A percentile compares a stretch with the other conserved stretches of the same genome.
phyloP scores from a whole-genome alignment of 1,140 invertebrate species.

The Drosophila ercepeae region DNA sequence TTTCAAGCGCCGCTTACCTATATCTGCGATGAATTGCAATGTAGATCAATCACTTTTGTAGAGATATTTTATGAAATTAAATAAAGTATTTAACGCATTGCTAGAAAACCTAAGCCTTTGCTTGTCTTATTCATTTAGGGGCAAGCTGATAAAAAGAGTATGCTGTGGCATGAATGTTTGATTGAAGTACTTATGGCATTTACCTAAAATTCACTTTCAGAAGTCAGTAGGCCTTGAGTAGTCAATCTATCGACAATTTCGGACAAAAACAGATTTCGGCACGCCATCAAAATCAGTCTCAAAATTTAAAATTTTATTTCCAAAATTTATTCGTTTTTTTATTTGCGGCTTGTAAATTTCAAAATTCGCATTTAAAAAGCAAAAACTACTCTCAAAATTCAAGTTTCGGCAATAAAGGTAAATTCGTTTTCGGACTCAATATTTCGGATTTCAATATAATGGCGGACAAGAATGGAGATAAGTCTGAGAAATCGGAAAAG shows the following conservation, averaged over 20 bases:
- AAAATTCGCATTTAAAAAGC: not conserved
- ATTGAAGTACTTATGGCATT: too few relatives aligned
- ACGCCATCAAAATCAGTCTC: not conserved
- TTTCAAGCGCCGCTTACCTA: slow-evolving; percentile 30
- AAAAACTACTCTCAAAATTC: not conserved
- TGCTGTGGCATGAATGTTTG: too few relatives aligned
- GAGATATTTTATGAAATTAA: slow-evolving; percentile 62
- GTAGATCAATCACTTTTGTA: slow-evolving; percentile 71
- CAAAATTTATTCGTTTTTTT: not conserved
- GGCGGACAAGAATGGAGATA: not conserved
- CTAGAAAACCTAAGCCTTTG: slow-evolving; percentile 37
- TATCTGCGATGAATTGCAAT: slow-evolving; percentile 34
- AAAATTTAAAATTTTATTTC: not conserved
- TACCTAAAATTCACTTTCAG: not conserved
- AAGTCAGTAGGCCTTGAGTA: not conserved
- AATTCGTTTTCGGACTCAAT: not conserved
- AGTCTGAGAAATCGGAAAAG: slow-evolving; percentile 5
- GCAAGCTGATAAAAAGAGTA: too few relatives aligned
- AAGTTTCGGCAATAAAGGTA: not conserved
- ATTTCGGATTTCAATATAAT: not conserved
- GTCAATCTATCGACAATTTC: not conserved
- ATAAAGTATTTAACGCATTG: slow-evolving; percentile 72
- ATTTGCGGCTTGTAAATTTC: not conserved
- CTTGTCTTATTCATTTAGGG: slow-evolving; percentile 5
- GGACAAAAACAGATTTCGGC: not conserved